Base-by-base conservation (phyloP, 2,113 vertebrate species). In the Epinephelus moara region DNA sequence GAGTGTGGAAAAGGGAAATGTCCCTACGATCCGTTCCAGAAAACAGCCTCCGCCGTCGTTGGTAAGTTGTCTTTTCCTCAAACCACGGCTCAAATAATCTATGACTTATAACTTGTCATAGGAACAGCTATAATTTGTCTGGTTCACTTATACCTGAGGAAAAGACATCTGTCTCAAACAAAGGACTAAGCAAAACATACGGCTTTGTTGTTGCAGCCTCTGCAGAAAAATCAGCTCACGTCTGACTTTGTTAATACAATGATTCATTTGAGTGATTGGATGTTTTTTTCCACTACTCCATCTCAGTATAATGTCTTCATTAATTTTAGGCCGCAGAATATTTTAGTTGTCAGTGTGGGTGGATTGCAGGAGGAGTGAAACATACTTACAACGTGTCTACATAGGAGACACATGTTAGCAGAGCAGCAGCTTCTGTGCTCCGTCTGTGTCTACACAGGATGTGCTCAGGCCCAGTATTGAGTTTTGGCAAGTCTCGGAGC, bases 1-100 rank as follows among this genome's bases (percentile, higher is more conserved):
- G 95, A 96, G 77, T 94, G 95, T 42, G 96, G 96, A 23, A 96
- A 95, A 80, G 96, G 96, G 15, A 96, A 96, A 87, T 96, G 95
- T 90, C 95, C 96, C 0, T 96, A 95, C 0, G 94, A 96, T 75
- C 96, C 96, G 0, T 90, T 93, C n/a, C 96, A 96, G 89, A 95
- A 92, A 85, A 95, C 95, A 0, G 95, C 95, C 33, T 95, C 95
- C 0, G 88, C 94, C 50, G 85, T 96, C 1, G 89, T 96, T 27
- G 95, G 96, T 96, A 73, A 84, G 89, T 59, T 25, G 2, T 53
- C 47, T 79, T 66, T 74, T 70, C 9, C 19, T 21, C 19, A 62
- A 47, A 78, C 9, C 3, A 47, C 50, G 33, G 25, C 12, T 66
- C n/a, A 67, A 75, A 60, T 71, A 30, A 52, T 37, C 42, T 19